A percentile compares a stretch with the other conserved stretches of the same genome.
phyloP scores from a whole-genome alignment of 2,797 vertebrate genomes.

The Knipowitschia caucasica region DNA sequence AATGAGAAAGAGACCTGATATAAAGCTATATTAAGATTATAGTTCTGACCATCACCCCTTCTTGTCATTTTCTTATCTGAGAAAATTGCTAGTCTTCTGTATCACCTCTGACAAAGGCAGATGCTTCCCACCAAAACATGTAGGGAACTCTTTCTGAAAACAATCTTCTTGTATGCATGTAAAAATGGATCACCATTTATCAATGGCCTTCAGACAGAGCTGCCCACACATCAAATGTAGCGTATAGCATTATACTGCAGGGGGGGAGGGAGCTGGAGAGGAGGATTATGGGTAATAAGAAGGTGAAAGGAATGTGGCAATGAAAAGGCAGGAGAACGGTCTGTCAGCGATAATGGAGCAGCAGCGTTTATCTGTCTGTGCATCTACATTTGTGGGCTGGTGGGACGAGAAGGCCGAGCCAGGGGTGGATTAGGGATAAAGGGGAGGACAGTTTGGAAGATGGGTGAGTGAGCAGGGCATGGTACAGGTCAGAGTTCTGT shows the following conservation, averaged over 20 bases:
- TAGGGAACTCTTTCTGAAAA: too few species aligned
- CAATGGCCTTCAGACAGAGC: conserved; percentile 39
- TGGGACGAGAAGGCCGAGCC: conserved; percentile 12
- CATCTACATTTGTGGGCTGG: conserved; percentile 52
- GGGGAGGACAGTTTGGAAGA: conserved; percentile 36
- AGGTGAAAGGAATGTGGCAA: conserved; percentile 60
- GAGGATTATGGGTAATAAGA: conserved; percentile 63
- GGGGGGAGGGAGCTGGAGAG: conserved; percentile 14
- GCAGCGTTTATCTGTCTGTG: conserved; percentile 63
- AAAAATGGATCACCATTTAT: conserved; percentile 61
- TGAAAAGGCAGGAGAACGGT: conserved; percentile 42
- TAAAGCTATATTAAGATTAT: too few species aligned
- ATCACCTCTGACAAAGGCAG: too few species aligned
- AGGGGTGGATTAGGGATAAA: conserved; percentile 34
- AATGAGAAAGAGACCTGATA: too few species aligned
- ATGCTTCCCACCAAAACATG: too few species aligned
- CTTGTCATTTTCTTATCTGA: too few species aligned
- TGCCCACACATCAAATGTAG: conserved; percentile 54
- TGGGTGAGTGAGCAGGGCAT: conserved; percentile 55
- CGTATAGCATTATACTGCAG: background rate
- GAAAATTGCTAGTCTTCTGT: too few species aligned
- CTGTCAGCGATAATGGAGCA: conserved; percentile 65
- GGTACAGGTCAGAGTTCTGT: conserved; percentile 45
- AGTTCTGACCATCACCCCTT: too few species aligned
- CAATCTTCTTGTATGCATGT: conserved; percentile 53